Evolutionary conservation across 2,113 vertebrate genomes (phyloP).

Genomic region (Seriola rivoliana): DNA sequence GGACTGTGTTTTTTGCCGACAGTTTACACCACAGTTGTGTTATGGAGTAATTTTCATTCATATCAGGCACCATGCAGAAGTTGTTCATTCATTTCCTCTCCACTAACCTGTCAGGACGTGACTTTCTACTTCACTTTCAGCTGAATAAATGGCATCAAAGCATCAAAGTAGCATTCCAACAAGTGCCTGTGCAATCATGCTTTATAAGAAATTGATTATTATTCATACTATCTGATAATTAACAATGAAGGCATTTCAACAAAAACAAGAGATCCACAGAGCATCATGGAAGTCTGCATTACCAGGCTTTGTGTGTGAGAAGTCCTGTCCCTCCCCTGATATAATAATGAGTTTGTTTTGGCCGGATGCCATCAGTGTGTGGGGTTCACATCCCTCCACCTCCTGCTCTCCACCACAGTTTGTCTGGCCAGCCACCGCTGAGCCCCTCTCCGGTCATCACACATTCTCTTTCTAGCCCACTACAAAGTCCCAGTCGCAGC

Average conservation of each 20-base stretch:
- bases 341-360: conserved; percentile 50
- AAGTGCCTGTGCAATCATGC: neutral
- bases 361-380: conserved; percentile 40
- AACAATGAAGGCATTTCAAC: neutral
- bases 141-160: neutral
- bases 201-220: neutral
- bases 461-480: conserved; percentile 78
- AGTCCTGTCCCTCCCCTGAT: conserved; percentile 2
- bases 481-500: conserved; percentile 70
- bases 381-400: conserved; percentile 36
- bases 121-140: too few species aligned
- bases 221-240: neutral
- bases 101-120: neutral
- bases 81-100: neutral
- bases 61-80: neutral
- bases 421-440: conserved; percentile 38
- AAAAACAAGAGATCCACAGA: neutral
- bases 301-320: conserved; percentile 9
- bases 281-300: neutral
- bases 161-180: neutral
- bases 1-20: neutral
- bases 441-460: conserved; percentile 72
- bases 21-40: conserved; percentile 11
- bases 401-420: conserved; percentile 28
- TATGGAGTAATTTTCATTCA: neutral